Conservation (phyloP, 2,888 invertebrate species). For the Rhagophthalmus giganteus region DNA sequence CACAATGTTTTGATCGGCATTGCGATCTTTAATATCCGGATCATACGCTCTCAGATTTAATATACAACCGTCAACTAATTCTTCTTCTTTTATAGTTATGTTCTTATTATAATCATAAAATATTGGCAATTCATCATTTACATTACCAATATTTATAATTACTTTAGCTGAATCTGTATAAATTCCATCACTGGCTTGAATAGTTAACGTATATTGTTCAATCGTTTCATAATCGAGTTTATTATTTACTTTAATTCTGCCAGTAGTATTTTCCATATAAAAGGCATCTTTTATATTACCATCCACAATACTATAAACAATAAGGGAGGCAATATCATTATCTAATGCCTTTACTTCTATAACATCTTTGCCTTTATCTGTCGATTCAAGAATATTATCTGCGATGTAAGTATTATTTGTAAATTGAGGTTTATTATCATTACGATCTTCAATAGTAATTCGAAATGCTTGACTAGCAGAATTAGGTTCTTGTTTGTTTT, state of each 20-base stretch:
- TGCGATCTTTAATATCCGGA: conserved; percentile 80
- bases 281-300: conserved; percentile 89
- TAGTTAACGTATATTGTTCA: conserved; percentile 81
- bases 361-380: conserved; percentile 79
- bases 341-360: conserved; percentile 88
- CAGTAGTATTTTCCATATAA: conserved; percentile 80
- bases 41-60: conserved; percentile 77
- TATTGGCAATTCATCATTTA: conserved; percentile 90
- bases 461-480: conserved; percentile 78
- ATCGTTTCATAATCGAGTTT: conserved; percentile 81
- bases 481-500: conserved; percentile 69
- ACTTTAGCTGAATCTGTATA: conserved; percentile 83
- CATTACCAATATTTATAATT: conserved; percentile 81
- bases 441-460: conserved; percentile 92
- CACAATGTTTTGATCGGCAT: conserved; percentile 75
- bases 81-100: conserved; percentile 77
- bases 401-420: conserved; percentile 74
- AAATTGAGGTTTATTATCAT: conserved; percentile 93
- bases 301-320: conserved; percentile 83
- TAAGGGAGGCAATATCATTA: conserved; percentile 84
- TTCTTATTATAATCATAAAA: conserved; percentile 73
- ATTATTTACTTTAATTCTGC: conserved; percentile 79
- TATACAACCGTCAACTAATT: conserved; percentile 69
- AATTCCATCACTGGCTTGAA: conserved; percentile 82
- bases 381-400: conserved; percentile 78